A percentile compares a stretch with the other conserved stretches of the same genome.
Conservation (phyloP, 2,888 invertebrate genomes). For the Volucella inanis region DNA sequence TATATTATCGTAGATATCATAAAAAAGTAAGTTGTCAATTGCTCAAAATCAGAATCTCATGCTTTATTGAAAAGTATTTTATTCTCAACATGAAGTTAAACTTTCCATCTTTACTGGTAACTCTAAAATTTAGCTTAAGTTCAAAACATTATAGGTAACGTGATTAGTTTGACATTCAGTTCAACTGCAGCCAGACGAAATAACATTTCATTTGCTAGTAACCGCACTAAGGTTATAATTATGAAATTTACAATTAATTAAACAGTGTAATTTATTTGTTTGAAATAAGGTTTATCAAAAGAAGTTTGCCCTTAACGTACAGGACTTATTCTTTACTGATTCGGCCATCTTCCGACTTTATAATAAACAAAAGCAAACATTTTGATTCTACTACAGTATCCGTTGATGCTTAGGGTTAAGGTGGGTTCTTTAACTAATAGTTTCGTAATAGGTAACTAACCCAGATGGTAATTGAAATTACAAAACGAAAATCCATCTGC, state of each 20-base stretch:
- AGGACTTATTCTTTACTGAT: conserved; percentile 35
- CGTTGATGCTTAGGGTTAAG: conserved; percentile 34
- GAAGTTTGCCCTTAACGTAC: conserved; percentile 8
- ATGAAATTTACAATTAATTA: conserved; percentile 76
- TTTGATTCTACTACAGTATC: conserved; percentile 56
- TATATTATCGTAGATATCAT: too few species aligned
- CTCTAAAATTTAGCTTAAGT: too few species aligned
- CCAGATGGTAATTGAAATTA: conserved; percentile 65
- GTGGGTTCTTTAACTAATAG: conserved; percentile 57
- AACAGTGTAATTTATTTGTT: conserved; percentile 76
- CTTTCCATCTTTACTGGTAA: too few species aligned
- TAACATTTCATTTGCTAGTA: conserved; percentile 71
- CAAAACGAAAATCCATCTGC: conserved; percentile 39
- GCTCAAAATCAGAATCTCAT: conserved; percentile 50
- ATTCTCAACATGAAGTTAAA: background rate
- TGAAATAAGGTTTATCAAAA: conserved; percentile 57
- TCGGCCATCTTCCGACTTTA: conserved; percentile 15
- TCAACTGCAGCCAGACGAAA: conserved; percentile 46
- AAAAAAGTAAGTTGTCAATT: conserved; percentile 2
- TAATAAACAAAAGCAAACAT: conserved; percentile 37
- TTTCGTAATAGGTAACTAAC: conserved; percentile 66
- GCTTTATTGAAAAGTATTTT: conserved; percentile 36
- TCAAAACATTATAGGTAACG: too few species aligned
- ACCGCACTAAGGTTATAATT: conserved; percentile 75
- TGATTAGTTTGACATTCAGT: conserved; percentile 26